Evolutionary conservation across 2,113 vertebrate genomes (phyloP), one percentile per base, ranked within the genome.

Genomic region (Oceanites oceanicus): DNA sequence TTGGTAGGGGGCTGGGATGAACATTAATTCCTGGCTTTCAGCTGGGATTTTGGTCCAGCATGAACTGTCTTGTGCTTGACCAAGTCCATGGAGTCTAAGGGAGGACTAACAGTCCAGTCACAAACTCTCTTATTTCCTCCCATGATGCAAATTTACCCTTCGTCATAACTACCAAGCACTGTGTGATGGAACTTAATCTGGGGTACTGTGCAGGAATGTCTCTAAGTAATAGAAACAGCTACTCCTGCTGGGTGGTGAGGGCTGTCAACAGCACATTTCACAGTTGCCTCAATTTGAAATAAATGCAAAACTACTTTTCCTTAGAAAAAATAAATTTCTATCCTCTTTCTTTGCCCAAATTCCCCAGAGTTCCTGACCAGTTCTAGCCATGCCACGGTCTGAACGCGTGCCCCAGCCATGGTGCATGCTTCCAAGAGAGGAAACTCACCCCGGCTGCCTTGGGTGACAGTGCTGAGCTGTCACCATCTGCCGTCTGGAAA

Each of bases 401-500:
- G 72, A 90, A 79, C 4, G 1, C 36, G 32, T 62, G 56, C 56
- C 72, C 50, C 72, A 87, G 80, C 66, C 77, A 74, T 13, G 2
- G 49, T 52, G 61, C 44, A 3, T 15, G 61, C 80, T 91, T 96
- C 91, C 86, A 91, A 66, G 80, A 90, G 80, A 90, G 66, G 62
- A 83, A 94, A 65, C 73, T 92, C 80, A 85, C 79, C 62, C 42
- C 6, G 12, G 82, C 88, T 95, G 95, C 96, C 42, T 73, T 11
- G 8, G 86, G 80, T 95, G 94, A 81, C 70, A 73, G 49, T 7
- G 0, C 92, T 73, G 86, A 70, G 74, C 71, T 94, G 91, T 79
- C 84, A 87, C 95, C 97, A 97, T 95, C 97, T 97, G 95, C 91
- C 95, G 29, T 42, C 80, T 84, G 91, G 96, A 92, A 97, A 87